A percentile compares a stretch with the other conserved stretches of the same genome.
Evolutionary conservation across 2,888 invertebrate genomes (phyloP).

Genomic region (Criorhina ranunculi): DNA sequence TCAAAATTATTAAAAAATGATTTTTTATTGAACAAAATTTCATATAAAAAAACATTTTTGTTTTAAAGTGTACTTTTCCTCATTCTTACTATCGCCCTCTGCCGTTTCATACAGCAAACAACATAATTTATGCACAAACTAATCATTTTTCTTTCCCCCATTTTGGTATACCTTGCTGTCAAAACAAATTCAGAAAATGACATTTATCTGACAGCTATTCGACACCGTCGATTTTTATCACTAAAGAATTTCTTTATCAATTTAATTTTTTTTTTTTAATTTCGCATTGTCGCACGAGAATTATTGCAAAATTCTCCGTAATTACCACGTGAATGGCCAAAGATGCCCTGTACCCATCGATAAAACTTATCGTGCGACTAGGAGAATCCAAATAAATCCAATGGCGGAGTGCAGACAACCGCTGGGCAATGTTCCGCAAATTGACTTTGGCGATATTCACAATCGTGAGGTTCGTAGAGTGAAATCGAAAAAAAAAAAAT

Average conservation of each 20-base stretch:
- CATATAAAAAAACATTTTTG: not conserved
- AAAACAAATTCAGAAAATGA: conserved; percentile 63
- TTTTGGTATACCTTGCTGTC: conserved; percentile 41
- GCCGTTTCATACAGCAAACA: not conserved
- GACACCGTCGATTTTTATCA: conserved; percentile 66
- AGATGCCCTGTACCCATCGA: conserved; percentile 42
- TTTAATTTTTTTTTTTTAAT: conserved; percentile 31
- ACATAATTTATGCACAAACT: conserved; percentile 10
- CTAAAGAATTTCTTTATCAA: conserved; percentile 65
- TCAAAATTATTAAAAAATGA: too few relatives aligned
- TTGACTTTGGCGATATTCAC: conserved; percentile 65
- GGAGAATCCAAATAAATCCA: conserved; percentile 47
- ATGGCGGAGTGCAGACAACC: conserved; percentile 65
- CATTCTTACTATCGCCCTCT: not conserved
- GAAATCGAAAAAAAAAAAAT: not conserved
- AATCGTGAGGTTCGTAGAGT: conserved; percentile 65
- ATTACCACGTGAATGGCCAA: conserved; percentile 10
- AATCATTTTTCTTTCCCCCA: not conserved
- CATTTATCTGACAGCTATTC: conserved; percentile 56
- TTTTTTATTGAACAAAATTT: too few relatives aligned
- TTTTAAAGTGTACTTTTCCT: not conserved
- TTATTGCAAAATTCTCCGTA: conserved; percentile 10
- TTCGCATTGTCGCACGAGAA: conserved; percentile 13
- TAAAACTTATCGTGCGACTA: conserved; percentile 19
- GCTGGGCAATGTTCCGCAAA: conserved; percentile 66